phyloP scores from a whole-genome alignment of 2,113 vertebrate genomes.

The Thunnus maccoyii region DNA sequence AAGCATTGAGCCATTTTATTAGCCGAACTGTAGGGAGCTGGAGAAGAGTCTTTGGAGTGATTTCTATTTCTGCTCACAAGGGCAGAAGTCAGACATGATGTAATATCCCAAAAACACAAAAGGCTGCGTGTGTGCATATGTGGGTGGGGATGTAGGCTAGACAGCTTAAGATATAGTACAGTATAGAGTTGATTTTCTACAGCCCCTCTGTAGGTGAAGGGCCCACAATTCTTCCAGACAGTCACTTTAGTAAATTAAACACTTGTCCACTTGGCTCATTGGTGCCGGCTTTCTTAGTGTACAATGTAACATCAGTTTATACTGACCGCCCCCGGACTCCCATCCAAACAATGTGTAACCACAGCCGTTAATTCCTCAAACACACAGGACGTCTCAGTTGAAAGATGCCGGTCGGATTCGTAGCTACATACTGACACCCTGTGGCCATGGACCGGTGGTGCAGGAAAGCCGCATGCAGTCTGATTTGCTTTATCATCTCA shows the following conservation, averaged over 20 bases:
- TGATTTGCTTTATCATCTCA: background rate
- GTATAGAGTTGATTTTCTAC: constrained; percentile 23
- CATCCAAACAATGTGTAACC: constrained; percentile 42
- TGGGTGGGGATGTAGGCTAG: background rate
- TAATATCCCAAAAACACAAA: constrained; percentile 13
- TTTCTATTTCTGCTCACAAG: constrained; percentile 19
- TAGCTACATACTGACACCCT: constrained; percentile 60
- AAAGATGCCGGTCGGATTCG: constrained; percentile 8
- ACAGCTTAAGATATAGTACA: constrained; percentile 1
- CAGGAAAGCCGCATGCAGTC: background rate
- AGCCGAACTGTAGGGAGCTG: background rate
- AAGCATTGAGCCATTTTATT: constrained; percentile 37
- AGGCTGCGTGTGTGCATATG: background rate
- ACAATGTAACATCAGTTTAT: constrained; percentile 19
- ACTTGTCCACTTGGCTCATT: constrained; percentile 39
- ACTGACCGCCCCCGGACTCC: constrained; percentile 11
- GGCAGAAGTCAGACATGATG: constrained; percentile 31
- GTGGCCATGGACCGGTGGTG: constrained; percentile 38
- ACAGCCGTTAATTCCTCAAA: constrained; percentile 43
- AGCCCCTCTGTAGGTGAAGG: constrained; percentile 17
- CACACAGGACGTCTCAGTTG: background rate
- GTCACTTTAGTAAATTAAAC: constrained; percentile 71
- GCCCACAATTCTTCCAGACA: constrained; percentile 42
- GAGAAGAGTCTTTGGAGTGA: background rate
- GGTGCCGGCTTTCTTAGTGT: background rate